Base-by-base conservation (phyloP, 2,113 vertebrate species). In the Ursus arctos region DNA sequence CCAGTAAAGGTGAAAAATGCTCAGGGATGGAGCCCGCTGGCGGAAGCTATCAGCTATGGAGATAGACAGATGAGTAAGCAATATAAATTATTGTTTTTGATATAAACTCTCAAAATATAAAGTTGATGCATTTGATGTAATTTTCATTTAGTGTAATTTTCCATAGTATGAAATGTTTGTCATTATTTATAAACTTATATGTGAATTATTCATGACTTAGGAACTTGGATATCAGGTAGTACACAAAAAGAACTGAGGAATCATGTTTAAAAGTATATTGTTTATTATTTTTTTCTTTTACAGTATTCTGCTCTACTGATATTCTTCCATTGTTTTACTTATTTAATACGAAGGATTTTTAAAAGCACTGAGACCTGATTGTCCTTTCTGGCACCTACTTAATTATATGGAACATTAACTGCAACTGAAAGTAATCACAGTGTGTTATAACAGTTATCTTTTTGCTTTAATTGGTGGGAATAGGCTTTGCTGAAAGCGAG, bases 21-120 rank as follows among this genome's bases (percentile, higher is more conserved):
- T 99, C 99, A 99, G 99, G 99, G 99, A 99, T 99, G 99, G 99
- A 99, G 99, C 98, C 99, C 99, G 92, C 99, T 99, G 61, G 99
- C 99, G 1, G 99, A 99, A 99, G 99, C 99, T 98, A 99, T 99
- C 98, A 99, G 99, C 98, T 99, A 99, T 67, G 99, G 99, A 99
- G 99, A 99, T 97, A 99, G 99, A 98, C 99, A 99, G 98, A 99
- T 99, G 99, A 99, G 99, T 99, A 99, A 99, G 99, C 97, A 76
- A 83, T 77, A 65, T 94, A 19, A 63, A 92, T 89, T 87, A 63
- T 40, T 80, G 6, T 92, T 89, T 26, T 65, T 92, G 71, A 43
- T 77, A 22, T 47, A 8, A 31, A 24, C 53, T 69, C 69, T 89
- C 76, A 88, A 95, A 69, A 59, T 91, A 53, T 21, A 14, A 74